Evolutionary conservation across 2,113 vertebrate genomes (phyloP).

Genomic region (Toxotes jaculatrix): DNA sequence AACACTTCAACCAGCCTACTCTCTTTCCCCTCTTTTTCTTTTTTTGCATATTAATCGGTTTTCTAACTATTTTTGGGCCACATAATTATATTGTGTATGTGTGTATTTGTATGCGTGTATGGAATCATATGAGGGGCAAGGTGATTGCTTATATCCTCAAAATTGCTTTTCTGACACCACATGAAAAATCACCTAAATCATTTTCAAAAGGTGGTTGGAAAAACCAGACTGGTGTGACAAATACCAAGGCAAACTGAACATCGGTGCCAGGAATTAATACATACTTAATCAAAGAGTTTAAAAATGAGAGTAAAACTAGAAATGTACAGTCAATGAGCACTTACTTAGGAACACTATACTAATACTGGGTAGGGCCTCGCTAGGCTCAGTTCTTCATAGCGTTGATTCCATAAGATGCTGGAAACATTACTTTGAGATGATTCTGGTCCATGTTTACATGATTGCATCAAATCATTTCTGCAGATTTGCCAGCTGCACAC

Average conservation of each 20-base stretch:
- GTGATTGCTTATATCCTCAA: slow-evolving; percentile 29
- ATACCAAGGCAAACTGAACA: slow-evolving; percentile 10
- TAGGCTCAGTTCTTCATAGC: background rate
- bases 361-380: background rate
- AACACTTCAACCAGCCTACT: slow-evolving; percentile 31
- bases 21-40: background rate
- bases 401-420: too few species aligned
- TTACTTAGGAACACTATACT: background rate
- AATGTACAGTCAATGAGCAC: background rate
- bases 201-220: slow-evolving; percentile 19
- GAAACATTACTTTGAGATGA: too few species aligned
- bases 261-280: slow-evolving; percentile 16
- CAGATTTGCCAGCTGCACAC: too few species aligned
- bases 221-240: slow-evolving; percentile 25
- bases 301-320: background rate
- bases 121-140: slow-evolving; percentile 17
- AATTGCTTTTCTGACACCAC: slow-evolving; percentile 55
- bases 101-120: slow-evolving; percentile 9
- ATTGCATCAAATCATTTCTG: too few species aligned
- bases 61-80: slow-evolving; percentile 20
- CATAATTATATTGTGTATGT: slow-evolving; percentile 19
- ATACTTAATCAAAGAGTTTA: slow-evolving; percentile 3
- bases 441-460: too few species aligned
- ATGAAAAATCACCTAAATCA: slow-evolving; percentile 49
- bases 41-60: slow-evolving; percentile 21